phyloP scores from a whole-genome alignment of 2,888 invertebrate genomes.

The Dynastes hyllus region DNA sequence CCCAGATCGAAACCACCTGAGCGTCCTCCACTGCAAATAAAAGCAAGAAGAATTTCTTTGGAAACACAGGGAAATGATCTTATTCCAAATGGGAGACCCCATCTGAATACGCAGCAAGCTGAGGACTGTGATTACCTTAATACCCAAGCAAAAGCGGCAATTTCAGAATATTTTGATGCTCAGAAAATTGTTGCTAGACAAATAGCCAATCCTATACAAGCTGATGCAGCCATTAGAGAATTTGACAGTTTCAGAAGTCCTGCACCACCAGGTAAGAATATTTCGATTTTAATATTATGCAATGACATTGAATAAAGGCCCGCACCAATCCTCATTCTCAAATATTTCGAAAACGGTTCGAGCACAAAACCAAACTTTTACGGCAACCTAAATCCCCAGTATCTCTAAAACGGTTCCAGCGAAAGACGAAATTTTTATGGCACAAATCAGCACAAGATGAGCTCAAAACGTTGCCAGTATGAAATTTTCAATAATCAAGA shows the following conservation, averaged over 20 bases:
- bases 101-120: background rate
- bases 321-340: too few species aligned
- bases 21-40: background rate
- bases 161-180: slow-evolving; percentile 11
- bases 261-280: background rate
- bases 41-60: background rate
- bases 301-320: too few species aligned
- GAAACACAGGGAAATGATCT: background rate
- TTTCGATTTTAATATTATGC: background rate
- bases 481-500: too few species aligned
- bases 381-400: too few species aligned
- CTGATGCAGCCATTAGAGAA: background rate
- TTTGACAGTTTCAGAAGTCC: background rate
- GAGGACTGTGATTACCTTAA: background rate
- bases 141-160: background rate
- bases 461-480: too few species aligned
- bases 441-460: too few species aligned
- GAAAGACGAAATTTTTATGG: too few species aligned
- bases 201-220: background rate
- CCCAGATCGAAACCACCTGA: background rate
- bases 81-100: too few species aligned
- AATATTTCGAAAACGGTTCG: too few species aligned
- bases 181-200: slow-evolving; percentile 6
- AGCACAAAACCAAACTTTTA: too few species aligned
- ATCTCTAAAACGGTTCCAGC: too few species aligned